Conservation (phyloP, 92 coral and sea anemone species). For the Ricordea florida region DNA sequence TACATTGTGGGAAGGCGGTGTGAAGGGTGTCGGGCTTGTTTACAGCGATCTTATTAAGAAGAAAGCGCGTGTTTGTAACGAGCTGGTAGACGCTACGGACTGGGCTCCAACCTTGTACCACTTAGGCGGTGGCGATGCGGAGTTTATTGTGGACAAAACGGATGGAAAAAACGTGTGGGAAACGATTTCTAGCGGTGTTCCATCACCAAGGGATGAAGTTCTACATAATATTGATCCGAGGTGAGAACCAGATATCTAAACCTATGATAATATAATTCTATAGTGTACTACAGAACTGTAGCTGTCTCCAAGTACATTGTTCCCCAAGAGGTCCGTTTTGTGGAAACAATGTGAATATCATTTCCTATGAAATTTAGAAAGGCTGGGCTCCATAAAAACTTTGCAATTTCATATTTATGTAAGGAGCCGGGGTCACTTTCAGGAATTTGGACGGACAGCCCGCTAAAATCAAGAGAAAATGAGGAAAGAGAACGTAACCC, state of each 20-base stretch:
- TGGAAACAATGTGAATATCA: too few relatives aligned
- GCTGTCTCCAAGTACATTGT: too few relatives aligned
- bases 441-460: too few relatives aligned
- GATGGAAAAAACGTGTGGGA: slow-evolving; percentile 97
- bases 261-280: too few relatives aligned
- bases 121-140: slow-evolving; percentile 86
- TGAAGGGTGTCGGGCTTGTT: slow-evolving; percentile 87
- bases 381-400: too few relatives aligned
- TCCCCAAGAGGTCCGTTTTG: too few relatives aligned
- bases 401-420: too few relatives aligned
- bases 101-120: slow-evolving; percentile 94
- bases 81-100: slow-evolving; percentile 89
- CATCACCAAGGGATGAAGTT: slow-evolving; percentile 90
- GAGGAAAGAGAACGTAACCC: too few relatives aligned
- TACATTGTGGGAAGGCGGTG: slow-evolving; percentile 99
- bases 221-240: slow-evolving; percentile 95
- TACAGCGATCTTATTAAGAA: slow-evolving; percentile 75
- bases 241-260: slow-evolving; percentile 5
- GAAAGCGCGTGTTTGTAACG: slow-evolving; percentile 87
- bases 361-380: too few relatives aligned
- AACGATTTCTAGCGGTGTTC: slow-evolving; percentile 76
- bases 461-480: too few relatives aligned
- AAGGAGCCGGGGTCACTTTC: too few relatives aligned
- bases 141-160: slow-evolving; percentile 51
- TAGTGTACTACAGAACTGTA: too few relatives aligned